These are phyloP conservation scores for Percopsis transmontana DNA, from an alignment of 2,113 vertebrate species.

Conservation along the genomic window DNA sequence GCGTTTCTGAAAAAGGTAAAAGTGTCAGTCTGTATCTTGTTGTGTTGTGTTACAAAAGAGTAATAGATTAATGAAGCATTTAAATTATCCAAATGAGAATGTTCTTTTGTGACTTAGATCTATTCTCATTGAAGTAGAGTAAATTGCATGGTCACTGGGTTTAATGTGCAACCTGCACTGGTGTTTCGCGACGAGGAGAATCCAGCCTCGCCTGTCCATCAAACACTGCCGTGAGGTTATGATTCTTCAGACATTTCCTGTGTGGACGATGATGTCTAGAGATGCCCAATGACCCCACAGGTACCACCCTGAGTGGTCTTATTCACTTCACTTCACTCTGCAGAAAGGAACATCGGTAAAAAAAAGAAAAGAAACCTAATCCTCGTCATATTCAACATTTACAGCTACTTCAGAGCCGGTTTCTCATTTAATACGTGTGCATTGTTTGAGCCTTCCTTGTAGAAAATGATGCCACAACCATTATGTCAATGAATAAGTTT, in stretches of 20 bases:
- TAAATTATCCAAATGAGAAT: no score
- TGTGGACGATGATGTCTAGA: neutral
- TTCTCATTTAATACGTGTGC: conserved; percentile 47
- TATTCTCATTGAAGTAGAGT: no score
- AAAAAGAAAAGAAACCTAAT: conserved; percentile 28
- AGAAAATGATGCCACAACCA: conserved; percentile 69
- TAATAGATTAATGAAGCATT: no score
- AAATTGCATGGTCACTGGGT: no score
- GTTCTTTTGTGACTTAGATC: no score
- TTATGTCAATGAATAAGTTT: conserved; percentile 72
- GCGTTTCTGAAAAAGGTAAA: no score
- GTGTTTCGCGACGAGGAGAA: neutral
- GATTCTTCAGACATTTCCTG: conserved; percentile 2
- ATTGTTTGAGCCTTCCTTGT: conserved; percentile 67
- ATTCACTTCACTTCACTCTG: conserved; percentile 13
- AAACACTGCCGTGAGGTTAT: neutral
- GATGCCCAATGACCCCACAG: neutral
- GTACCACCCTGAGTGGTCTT: neutral
- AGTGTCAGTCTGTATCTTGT: no score
- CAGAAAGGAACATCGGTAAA: conserved; percentile 8
- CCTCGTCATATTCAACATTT: conserved; percentile 56
- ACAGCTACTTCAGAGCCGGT: conserved; percentile 40
- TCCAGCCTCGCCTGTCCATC: neutral
- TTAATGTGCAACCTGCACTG: no score
- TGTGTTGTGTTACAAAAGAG: no score